Percentiles rank a stretch among this genome's conserved stretches.
phyloP scores from a whole-genome alignment of 2,113 vertebrate species.

The Neodon shergylaensis region DNA sequence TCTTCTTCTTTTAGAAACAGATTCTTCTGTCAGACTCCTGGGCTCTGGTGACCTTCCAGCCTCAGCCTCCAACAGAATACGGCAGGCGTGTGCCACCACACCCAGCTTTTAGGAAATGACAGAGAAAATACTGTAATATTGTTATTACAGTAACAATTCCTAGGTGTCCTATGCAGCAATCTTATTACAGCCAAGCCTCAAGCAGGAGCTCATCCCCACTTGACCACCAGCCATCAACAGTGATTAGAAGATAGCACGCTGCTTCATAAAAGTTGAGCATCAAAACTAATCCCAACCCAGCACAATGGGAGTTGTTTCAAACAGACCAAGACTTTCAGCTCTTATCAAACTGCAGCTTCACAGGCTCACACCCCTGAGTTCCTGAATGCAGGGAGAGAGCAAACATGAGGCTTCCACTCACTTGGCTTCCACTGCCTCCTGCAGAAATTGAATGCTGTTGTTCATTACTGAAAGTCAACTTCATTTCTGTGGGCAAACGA shows the following conservation, averaged over 20 bases:
- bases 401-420: conserved; percentile 25
- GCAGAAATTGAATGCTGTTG: not conserved
- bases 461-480: not conserved
- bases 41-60: not conserved
- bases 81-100: not conserved
- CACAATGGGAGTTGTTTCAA: not conserved
- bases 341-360: not conserved
- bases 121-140: not conserved
- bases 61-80: not conserved
- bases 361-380: not conserved
- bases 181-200: not conserved
- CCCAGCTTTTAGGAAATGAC: not conserved
- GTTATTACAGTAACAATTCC: not conserved
- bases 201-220: not conserved
- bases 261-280: conserved; percentile 27
- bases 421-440: not conserved
- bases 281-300: not conserved
- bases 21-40: not conserved
- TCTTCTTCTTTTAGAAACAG: not conserved
- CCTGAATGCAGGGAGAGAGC: not conserved
- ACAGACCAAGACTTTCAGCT: not conserved
- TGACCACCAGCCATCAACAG: not conserved
- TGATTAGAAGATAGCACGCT: not conserved
- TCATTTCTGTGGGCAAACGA: conserved; percentile 51
- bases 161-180: accelerated